Evolutionary conservation across 64 coral and sea anemone genomes (phyloP).

Genomic region (Anthopleura sola): DNA sequence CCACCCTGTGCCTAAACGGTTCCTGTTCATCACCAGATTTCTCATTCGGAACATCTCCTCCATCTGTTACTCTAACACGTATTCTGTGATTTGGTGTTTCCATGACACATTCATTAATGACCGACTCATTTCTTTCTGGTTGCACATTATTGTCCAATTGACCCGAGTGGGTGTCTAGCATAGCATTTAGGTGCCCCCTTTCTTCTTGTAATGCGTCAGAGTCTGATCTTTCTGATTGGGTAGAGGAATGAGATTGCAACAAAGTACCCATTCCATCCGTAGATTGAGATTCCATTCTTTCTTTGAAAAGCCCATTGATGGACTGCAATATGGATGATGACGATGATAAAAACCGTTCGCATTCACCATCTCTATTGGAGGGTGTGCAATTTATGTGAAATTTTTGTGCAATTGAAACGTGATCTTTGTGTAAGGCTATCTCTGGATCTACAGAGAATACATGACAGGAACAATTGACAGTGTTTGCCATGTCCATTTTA

Average conservation of each 20-base stretch:
- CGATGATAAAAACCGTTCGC: constrained; percentile 66
- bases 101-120: constrained; percentile 22
- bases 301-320: constrained; percentile 70
- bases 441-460: constrained; percentile 83
- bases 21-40: background rate
- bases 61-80: constrained; percentile 12
- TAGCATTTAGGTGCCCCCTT: background rate
- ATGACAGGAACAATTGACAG: constrained; percentile 92
- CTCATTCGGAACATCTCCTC: background rate
- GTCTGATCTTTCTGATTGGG: background rate
- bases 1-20: constrained; percentile 10
- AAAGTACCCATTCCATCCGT: background rate
- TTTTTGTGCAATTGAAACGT: constrained; percentile 60
- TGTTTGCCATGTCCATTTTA: constrained; percentile 39
- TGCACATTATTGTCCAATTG: background rate
- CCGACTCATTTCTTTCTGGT: background rate
- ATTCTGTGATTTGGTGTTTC: constrained; percentile 27
- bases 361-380: constrained; percentile 24
- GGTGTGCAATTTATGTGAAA: constrained; percentile 73
- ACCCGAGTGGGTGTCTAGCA: background rate
- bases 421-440: constrained; percentile 51
- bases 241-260: background rate
- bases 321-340: constrained; percentile 65
- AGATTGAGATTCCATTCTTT: constrained; percentile 28
- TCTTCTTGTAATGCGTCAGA: background rate